Percentiles rank a stretch among this genome's conserved stretches.
Evolutionary conservation across 2,797 vertebrate species (phyloP).

Genomic region (Borostomias antarcticus): DNA sequence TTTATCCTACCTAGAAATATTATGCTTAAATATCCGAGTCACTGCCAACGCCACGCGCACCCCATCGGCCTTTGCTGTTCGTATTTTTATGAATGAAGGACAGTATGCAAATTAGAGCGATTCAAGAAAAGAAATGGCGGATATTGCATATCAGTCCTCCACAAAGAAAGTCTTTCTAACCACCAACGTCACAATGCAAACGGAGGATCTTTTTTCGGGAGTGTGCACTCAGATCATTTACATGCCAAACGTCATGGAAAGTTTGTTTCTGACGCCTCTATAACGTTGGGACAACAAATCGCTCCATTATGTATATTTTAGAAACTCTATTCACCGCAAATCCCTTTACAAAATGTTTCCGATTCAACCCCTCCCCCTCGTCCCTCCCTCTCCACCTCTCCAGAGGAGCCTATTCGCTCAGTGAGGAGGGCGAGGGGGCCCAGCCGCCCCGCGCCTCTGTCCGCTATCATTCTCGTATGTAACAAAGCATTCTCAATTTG

Average conservation of each 20-base stretch:
- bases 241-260: neutral
- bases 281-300: neutral
- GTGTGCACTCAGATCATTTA: neutral
- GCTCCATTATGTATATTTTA: conserved; percentile 10
- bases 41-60: conserved; percentile 10
- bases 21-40: neutral
- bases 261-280: neutral
- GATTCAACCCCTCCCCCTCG: conserved; percentile 38
- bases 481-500: conserved; percentile 33
- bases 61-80: conserved; percentile 13
- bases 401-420: conserved; percentile 30
- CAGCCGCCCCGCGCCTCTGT: conserved; percentile 22
- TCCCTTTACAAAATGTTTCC: conserved; percentile 57
- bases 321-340: conserved; percentile 37
- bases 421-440: conserved; percentile 27
- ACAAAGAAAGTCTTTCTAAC: conserved; percentile 44
- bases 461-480: conserved; percentile 33
- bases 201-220: neutral
- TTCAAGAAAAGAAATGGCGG: conserved; percentile 82
- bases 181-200: conserved; percentile 10
- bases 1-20: conserved; percentile 3
- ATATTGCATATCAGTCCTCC: conserved; percentile 54
- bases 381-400: neutral
- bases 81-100: conserved; percentile 85
- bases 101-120: conserved; percentile 84